Percentiles rank a stretch among this genome's conserved stretches.
These are phyloP conservation scores for Cydia pomonella DNA, from an alignment of 1,140 invertebrate genomes.

Conservation along the genomic window DNA sequence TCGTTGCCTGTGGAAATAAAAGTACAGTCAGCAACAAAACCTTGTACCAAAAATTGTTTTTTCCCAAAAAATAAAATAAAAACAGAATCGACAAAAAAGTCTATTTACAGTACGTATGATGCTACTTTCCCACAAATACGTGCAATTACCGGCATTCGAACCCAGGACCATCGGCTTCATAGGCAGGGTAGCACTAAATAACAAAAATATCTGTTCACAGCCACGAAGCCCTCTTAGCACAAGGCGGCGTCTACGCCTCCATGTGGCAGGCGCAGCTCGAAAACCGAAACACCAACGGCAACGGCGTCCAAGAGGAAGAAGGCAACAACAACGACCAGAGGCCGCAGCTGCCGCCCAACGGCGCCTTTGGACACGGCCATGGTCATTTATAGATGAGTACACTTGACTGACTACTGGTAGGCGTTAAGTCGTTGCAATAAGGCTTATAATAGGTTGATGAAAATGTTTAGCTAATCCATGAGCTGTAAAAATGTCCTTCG, in stretches of 20 bases:
- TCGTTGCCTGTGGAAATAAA: too few relatives aligned
- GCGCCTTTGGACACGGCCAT: conserved; percentile 55
- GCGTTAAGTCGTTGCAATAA: background rate
- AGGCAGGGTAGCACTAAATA: too few relatives aligned
- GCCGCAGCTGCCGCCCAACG: conserved; percentile 42
- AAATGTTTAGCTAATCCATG: conserved; percentile 15
- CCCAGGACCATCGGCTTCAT: too few relatives aligned
- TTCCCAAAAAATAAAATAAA: too few relatives aligned
- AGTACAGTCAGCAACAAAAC: too few relatives aligned
- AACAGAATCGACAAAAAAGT: too few relatives aligned
- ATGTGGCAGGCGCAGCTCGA: conserved; percentile 95
- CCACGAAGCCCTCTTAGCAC: conserved; percentile 89
- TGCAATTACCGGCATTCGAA: too few relatives aligned
- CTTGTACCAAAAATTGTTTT: too few relatives aligned
- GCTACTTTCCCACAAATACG: too few relatives aligned
- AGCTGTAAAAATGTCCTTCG: too few relatives aligned
- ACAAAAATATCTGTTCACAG: conserved; percentile 69
- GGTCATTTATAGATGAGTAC: conserved; percentile 44
- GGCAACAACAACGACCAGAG: conserved; percentile 40
- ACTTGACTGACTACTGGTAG: background rate
- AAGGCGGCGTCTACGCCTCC: conserved; percentile 87
- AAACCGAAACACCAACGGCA: conserved; percentile 67
- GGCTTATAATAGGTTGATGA: conserved; percentile 37
- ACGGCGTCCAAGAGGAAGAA: conserved; percentile 29
- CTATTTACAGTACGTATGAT: too few relatives aligned